Base-by-base conservation (phyloP, 2,113 vertebrate genomes). In the Leptocoma aspasia region DNA sequence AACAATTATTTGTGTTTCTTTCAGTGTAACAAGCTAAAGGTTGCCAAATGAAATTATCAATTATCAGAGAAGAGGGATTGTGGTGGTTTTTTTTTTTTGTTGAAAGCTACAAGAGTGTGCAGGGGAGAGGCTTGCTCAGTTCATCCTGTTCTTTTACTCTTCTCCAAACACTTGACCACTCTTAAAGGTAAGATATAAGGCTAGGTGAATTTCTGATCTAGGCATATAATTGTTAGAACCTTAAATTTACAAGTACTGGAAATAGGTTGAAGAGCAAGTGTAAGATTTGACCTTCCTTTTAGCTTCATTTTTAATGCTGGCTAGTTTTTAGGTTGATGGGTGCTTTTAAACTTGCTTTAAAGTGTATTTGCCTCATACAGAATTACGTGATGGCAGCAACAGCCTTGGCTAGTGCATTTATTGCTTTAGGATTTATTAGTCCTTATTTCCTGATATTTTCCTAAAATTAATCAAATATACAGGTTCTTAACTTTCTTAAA, bases 361-460 rank as follows among this genome's bases (percentile, higher is more conserved):
- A 91, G 42, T 13, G 2, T 50, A 28, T 52, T 86, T 91, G 18
- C 61, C 31, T 81, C 13, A 2, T 75, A 39, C 23, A 7, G 50
- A 75, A 63, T 86, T 80, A 69, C 0, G 0, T 60, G 68, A 27
- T 81, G 66, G 57, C 28, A 59, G 66, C 66, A 83, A 37, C 42
- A 45, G 35, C 35, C 49, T 78, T 86, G 45, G 47, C 63, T 92
- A 93, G 80, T 90, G 42, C 26, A 60, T 84, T 93, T 92, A 79
- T 66, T 4, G 15, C 54, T 89, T 82, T 63, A 60, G 50, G 54
- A 89, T 95, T 92, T 93, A 68, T 83, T 88, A 86, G 84, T 88
- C 22, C 26, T 64, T 86, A 56, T 83, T 94, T 94, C 59, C 71
- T 87, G 56, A 42, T 47, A 87, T n/a, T 70, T 94, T 94, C 84